phyloP scores from a whole-genome alignment of 1,140 invertebrate genomes.

The Zaprionus capensis region DNA sequence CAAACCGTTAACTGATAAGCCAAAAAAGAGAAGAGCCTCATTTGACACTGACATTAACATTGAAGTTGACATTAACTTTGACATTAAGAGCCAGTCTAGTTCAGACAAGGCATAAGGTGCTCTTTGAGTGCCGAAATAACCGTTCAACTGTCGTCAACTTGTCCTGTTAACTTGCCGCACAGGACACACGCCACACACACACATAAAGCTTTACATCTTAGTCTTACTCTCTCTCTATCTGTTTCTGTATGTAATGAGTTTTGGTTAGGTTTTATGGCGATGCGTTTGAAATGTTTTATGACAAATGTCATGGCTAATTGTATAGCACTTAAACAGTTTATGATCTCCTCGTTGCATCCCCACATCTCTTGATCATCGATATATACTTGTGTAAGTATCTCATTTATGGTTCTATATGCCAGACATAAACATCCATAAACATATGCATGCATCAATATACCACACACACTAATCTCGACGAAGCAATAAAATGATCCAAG shows the following conservation, averaged over 20 bases:
- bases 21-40: not conserved
- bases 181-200: not conserved
- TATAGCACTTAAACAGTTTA: constrained; percentile 63
- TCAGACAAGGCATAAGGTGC: no score
- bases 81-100: not conserved
- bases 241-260: not conserved
- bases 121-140: not conserved
- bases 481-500: constrained; percentile 3
- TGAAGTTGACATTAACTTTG: not conserved
- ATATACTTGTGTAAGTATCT: constrained; percentile 9
- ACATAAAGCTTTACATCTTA: no score
- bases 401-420: constrained; percentile 6
- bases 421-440: constrained; percentile 6
- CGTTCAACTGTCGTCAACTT: not conserved
- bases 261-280: constrained; percentile 37
- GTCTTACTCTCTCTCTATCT: not conserved
- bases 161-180: not conserved
- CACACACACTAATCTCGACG: not conserved
- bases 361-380: constrained; percentile 7
- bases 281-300: constrained; percentile 53
- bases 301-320: constrained; percentile 73
- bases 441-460: not conserved
- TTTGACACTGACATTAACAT: not conserved
- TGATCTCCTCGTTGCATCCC: constrained; percentile 2
- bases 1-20: not conserved